Percentiles rank a stretch among this genome's conserved stretches.
Conservation (phyloP, 2,797 vertebrate genomes). For the Euphonia xanthogaster region DNA sequence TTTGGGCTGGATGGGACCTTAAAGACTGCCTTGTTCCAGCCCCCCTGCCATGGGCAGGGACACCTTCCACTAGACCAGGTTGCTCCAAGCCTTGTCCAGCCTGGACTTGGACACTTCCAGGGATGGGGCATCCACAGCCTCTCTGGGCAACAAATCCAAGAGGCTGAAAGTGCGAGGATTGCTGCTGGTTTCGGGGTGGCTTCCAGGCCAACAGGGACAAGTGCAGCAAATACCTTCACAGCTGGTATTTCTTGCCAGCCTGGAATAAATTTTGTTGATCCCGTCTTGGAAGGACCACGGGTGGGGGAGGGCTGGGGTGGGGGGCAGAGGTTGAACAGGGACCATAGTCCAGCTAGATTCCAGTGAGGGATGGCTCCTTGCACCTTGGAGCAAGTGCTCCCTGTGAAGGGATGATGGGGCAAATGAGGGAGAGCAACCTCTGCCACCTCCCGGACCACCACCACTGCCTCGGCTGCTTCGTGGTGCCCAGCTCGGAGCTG, state of each 20-base stretch:
- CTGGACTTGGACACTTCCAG: background rate
- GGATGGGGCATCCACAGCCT: background rate
- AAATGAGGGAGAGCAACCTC: background rate
- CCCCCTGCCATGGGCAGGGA: background rate
- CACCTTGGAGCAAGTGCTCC: background rate
- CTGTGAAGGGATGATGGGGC: accelerated
- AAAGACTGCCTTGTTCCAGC: background rate
- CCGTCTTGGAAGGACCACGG: background rate
- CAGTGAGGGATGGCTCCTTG: background rate
- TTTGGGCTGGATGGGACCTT: background rate
- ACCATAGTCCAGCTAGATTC: background rate
- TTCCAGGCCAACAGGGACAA: background rate
- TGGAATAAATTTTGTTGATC: background rate
- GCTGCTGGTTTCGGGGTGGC: background rate
- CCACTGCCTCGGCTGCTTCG: background rate
- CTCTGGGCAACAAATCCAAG: background rate
- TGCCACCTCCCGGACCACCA: background rate
- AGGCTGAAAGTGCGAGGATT: background rate
- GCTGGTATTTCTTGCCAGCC: background rate
- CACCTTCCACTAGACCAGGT: background rate
- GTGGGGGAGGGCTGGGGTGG: background rate
- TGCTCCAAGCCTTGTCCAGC: background rate
- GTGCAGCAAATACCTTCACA: background rate
- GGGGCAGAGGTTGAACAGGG: background rate
- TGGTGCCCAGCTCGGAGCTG: background rate